Percentiles rank a stretch among this genome's conserved stretches.
Evolutionary conservation across 2,113 vertebrate genomes (phyloP).

Genomic region (Entelurus aequoreus): DNA sequence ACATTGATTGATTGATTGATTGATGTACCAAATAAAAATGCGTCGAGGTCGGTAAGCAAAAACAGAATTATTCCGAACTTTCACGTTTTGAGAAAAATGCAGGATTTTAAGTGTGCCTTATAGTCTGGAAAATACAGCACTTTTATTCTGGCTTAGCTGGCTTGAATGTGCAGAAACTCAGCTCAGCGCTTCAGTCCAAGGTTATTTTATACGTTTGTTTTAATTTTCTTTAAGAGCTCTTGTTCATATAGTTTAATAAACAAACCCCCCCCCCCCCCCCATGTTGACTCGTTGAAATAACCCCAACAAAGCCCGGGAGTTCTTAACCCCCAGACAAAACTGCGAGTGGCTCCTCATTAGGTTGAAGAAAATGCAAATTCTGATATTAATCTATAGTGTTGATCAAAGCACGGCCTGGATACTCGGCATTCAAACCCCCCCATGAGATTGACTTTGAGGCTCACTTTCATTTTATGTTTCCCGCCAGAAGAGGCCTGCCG

Average conservation of each 20-base stretch:
- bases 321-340: constrained; percentile 3
- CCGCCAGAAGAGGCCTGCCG: constrained; percentile 23
- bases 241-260: neutral
- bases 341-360: constrained; percentile 23
- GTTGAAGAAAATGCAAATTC: constrained; percentile 29
- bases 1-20: too few species aligned
- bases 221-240: too few species aligned
- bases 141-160: too few species aligned
- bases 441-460: constrained; percentile 30
- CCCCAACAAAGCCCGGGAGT: neutral
- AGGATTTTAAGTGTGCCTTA: too few species aligned
- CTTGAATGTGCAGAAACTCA: too few species aligned
- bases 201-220: too few species aligned
- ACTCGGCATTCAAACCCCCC: constrained; percentile 22
- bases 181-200: too few species aligned
- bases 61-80: too few species aligned
- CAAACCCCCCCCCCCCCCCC: neutral
- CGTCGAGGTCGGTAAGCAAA: too few species aligned
- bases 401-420: constrained; percentile 41
- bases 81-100: too few species aligned
- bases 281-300: constrained; percentile 12
- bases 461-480: constrained; percentile 39
- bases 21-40: too few species aligned
- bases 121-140: too few species aligned
- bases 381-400: constrained; percentile 10